Conservation (phyloP, 2,113 vertebrate genomes). For the Meriones unguiculatus region DNA sequence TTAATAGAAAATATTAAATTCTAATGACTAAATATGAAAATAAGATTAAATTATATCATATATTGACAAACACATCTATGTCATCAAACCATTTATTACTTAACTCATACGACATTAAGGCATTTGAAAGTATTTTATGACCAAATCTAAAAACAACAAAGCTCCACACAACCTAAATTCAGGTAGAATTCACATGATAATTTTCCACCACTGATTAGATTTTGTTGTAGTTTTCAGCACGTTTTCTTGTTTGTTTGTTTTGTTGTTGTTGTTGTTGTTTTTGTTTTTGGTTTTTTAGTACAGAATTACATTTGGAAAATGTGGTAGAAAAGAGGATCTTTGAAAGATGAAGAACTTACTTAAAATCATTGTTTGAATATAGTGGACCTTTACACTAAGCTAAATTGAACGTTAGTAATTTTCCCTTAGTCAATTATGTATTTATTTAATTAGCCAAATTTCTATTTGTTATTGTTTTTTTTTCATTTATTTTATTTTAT, state of each 20-base stretch:
- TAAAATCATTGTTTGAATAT: constrained; percentile 32
- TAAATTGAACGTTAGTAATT: constrained; percentile 43
- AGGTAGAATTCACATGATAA: background rate
- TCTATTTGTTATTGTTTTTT: background rate
- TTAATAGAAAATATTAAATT: constrained; percentile 28
- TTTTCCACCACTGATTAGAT: background rate
- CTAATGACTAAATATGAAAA: background rate
- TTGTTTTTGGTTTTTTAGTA: background rate
- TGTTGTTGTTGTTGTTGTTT: too few species aligned
- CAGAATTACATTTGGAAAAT: background rate
- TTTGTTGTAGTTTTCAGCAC: background rate
- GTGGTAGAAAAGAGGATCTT: background rate
- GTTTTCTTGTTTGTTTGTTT: background rate
- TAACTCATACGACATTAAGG: background rate
- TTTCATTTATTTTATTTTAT: too few species aligned
- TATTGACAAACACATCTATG: background rate
- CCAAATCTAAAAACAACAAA: constrained; percentile 6
- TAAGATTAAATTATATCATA: background rate
- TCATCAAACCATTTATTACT: background rate
- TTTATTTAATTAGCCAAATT: constrained; percentile 54
- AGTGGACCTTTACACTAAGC: background rate
- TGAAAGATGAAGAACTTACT: background rate
- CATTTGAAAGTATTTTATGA: constrained; percentile 18
- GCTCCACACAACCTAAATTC: background rate
- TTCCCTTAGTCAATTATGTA: constrained; percentile 25